These are phyloP conservation scores for Phrynosoma platyrhinos DNA, from an alignment of 2,113 vertebrate genomes.

Conservation along the genomic window DNA sequence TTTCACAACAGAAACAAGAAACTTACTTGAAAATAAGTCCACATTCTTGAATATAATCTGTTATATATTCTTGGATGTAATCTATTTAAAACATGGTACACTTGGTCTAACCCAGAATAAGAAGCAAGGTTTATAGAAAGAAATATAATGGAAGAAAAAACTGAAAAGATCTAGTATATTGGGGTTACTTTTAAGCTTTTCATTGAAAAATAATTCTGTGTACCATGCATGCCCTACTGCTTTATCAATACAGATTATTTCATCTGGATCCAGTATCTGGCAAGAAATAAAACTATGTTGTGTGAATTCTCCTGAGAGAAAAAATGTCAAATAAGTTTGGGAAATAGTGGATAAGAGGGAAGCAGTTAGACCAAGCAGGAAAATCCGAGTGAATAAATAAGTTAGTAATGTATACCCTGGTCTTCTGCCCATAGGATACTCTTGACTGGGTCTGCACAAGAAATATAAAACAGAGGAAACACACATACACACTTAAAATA, in stretches of 20 bases:
- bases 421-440: background rate
- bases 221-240: fast-evolving
- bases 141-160: background rate
- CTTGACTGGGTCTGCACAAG: background rate
- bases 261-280: background rate
- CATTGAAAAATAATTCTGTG: background rate
- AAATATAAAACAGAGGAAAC: background rate
- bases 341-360: too few relatives aligned
- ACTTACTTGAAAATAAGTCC: background rate
- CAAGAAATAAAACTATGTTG: background rate
- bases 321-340: background rate
- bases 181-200: background rate
- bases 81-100: too few relatives aligned
- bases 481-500: background rate
- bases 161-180: background rate
- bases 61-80: too few relatives aligned
- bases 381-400: background rate
- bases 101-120: background rate
- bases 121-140: background rate
- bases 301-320: background rate
- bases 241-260: background rate
- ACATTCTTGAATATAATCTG: background rate
- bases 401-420: background rate
- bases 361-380: background rate
- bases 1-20: background rate